Conservation (phyloP, 2,797 vertebrate species). For the Gymnopithys bicolor region DNA sequence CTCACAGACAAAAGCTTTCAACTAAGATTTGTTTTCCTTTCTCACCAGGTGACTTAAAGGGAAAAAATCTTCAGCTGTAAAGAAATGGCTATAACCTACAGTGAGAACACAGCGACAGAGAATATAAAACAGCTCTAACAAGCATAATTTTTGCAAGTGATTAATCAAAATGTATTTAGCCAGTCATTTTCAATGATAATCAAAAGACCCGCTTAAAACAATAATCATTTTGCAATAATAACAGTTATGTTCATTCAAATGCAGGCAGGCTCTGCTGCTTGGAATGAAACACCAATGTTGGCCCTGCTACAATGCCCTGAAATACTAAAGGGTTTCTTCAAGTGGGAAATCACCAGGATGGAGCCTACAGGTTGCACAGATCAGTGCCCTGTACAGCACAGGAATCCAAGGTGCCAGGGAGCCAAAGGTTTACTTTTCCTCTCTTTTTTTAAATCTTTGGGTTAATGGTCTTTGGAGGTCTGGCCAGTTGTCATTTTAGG, state of each 20-base stretch:
- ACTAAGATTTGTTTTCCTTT: constrained; percentile 84
- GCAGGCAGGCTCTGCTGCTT: constrained; percentile 49
- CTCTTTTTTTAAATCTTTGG: not conserved
- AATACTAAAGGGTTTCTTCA: constrained; percentile 9
- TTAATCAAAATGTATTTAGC: constrained; percentile 82
- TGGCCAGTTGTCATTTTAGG: constrained; percentile 48
- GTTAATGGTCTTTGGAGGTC: constrained; percentile 40
- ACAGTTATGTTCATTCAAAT: constrained; percentile 63
- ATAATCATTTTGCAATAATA: constrained; percentile 76
- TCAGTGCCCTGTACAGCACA: not conserved
- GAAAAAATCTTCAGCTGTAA: constrained; percentile 62
- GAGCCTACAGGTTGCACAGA: constrained; percentile 40
- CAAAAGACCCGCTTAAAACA: constrained; percentile 78
- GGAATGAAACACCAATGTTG: not conserved
- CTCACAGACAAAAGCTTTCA: constrained; percentile 86
- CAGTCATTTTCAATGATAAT: constrained; percentile 77
- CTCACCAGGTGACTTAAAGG: constrained; percentile 90
- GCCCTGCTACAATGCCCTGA: not conserved
- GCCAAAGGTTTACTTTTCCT: not conserved
- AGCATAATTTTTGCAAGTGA: constrained; percentile 78
- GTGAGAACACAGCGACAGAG: constrained; percentile 79
- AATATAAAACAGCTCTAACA: constrained; percentile 82
- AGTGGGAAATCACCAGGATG: not conserved
- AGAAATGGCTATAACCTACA: constrained; percentile 74
- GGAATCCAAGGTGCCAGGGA: not conserved